Evolutionary conservation across 2,888 invertebrate genomes (phyloP), one percentile per base, ranked within the genome.

Genomic region (Hemicrepidius hirtus): DNA sequence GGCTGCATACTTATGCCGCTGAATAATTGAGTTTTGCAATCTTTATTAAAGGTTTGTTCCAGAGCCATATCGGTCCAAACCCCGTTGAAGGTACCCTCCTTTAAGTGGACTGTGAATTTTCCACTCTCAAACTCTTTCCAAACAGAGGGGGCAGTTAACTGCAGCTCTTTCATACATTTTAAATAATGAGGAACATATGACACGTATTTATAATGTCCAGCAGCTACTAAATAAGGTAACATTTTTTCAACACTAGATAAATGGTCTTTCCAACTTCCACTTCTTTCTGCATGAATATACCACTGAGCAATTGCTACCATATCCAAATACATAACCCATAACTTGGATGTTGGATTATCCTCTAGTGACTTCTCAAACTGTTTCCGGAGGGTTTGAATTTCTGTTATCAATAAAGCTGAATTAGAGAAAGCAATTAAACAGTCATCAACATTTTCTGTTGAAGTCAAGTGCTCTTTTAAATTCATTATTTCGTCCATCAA

Each of bases 171-270:
- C 41, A 41, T 41, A n/a, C 9, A 6, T 6, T n/a, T 41, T 41
- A 41, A n/a, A n/a, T 41, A 41, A n/a, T 41, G 41, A 9, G 41
- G 41, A n/a, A 41, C n/a, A n/a, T 41, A 41, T 9, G 9, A 6
- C 41, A 41, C 41, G n/a, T 41, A 41, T 41, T 41, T n/a, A 41
- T n/a, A n/a, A n/a, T n/a, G n/a, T n/a, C n/a, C n/a, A n/a, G n/a
- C n/a, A n/a, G n/a, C n/a, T n/a, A n/a, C 41, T 41, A 41, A 41
- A 32, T 53, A 63, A 20, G 69, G 63, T 12, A 69, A 20, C 63
- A 69, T 69, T 53, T 53, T 16, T 41, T 69, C 69, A 4, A 69
- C 69, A 32, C 37, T 59, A n/a, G 41, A 6, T 9, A 41, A n/a
- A 41, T 41, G 41, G 3, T 41, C 9, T 28, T 44, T 35, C 62